Evolutionary conservation across 1,140 invertebrate species (phyloP).

Genomic region (Stegodyphus mimosarum): DNA sequence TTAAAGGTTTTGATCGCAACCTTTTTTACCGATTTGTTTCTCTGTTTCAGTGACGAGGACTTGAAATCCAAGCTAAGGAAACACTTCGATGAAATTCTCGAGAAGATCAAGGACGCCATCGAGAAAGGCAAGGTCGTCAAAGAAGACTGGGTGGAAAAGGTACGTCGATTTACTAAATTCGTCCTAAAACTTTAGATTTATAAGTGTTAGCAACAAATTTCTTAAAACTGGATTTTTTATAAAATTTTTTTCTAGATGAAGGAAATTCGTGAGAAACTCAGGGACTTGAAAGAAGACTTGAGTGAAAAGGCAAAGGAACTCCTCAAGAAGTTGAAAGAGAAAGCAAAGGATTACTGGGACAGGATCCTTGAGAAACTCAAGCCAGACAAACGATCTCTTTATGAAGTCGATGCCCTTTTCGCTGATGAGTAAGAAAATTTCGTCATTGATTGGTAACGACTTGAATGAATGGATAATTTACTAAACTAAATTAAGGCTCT

Average conservation of each 20-base stretch:
- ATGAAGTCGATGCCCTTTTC: not conserved
- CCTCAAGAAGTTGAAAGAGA: slow-evolving; percentile 7
- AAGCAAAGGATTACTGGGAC: not conserved
- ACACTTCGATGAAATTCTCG: slow-evolving; percentile 21
- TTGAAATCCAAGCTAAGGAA: not conserved
- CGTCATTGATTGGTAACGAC: too few relatives aligned
- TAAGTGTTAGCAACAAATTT: too few relatives aligned
- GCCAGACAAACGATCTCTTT: not conserved
- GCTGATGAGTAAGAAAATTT: too few relatives aligned
- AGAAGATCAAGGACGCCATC: slow-evolving; percentile 42
- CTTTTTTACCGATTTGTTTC: not conserved
- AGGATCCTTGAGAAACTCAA: not conserved
- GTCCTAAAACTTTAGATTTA: too few relatives aligned
- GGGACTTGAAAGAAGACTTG: slow-evolving; percentile 18
- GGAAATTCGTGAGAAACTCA: slow-evolving; percentile 32
- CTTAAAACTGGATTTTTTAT: too few relatives aligned
- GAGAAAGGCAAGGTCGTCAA: slow-evolving; percentile 46
- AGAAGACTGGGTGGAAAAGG: slow-evolving; percentile 17
- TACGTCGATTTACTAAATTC: not conserved
- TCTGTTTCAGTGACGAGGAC: not conserved
- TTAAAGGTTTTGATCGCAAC: too few relatives aligned
- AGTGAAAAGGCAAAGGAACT: slow-evolving; percentile 27
- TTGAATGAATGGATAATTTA: too few relatives aligned
- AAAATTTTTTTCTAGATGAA: slow-evolving; percentile 7
- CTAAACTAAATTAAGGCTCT: too few relatives aligned